Base-by-base conservation (phyloP, 2,113 vertebrate genomes). In the Oenanthe melanoleuca region DNA sequence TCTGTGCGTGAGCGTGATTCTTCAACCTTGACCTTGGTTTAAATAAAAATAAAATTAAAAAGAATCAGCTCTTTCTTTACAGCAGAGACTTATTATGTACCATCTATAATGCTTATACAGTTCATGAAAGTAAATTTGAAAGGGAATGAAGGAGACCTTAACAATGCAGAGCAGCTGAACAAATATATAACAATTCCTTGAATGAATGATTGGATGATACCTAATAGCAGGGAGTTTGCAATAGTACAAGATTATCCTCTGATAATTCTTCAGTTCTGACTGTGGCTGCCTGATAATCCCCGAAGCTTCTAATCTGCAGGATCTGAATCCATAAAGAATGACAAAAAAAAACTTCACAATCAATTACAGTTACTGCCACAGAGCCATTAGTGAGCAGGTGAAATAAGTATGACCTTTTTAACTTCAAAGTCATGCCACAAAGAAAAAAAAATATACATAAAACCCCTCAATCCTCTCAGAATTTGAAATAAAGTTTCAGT, bases 201-300 rank as follows among this genome's bases (percentile, higher is more conserved):
- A 96, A 91, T 91, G 93, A 97, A 95, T 92, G 89, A 94, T 89
- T 96, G 89, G 64, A 96, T 95, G 89, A 94, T 89, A 91, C 49
- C 64, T 97, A 94, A 90, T 97, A 97, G 86, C 74, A 95, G 88
- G 81, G 94, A 95, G 77, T 96, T 96, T 86, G 89, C 89, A 94
- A 73, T 55, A 93, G 91, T 93, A 96, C 91, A 96, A 95, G 94
- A 95, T 97, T 96, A 95, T 96, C 86, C 87, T 94, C 94, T 92
- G 92, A 96, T 97, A 96, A 96, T 94, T 97, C 94, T 95, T 94
- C 89, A 88, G n/a, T 95, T 97, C 85, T 97, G 80, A 94, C 86
- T 95, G 93, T 55, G 86, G 60, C 79, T 96, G 87, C 70, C 33
- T 96, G 96, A 96, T 97, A 97, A 97, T 96, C 94, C 83, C 73